phyloP scores from a whole-genome alignment of 2,888 invertebrate genomes.

The Lycocerus yunnanus region DNA sequence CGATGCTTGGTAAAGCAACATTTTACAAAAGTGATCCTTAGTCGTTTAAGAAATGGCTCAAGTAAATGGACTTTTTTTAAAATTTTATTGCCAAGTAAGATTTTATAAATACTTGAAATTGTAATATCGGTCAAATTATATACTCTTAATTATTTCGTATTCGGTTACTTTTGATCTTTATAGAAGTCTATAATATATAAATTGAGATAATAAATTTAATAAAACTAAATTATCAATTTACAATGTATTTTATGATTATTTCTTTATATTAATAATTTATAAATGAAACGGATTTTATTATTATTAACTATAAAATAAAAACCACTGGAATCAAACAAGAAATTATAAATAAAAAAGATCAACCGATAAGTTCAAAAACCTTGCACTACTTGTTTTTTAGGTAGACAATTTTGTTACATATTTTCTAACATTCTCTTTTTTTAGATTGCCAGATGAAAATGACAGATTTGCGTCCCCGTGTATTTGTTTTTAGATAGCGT shows the following conservation, averaged over 20 bases:
- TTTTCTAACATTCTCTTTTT: background rate
- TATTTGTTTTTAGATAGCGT: background rate
- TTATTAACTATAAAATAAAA: background rate
- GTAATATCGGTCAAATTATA: background rate
- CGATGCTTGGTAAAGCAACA: constrained; percentile 15
- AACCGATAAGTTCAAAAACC: constrained; percentile 2
- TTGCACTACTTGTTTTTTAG: background rate
- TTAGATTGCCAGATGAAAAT: background rate
- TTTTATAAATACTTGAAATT: constrained; percentile 9
- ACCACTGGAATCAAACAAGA: background rate
- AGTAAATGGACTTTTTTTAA: background rate
- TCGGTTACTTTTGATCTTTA: constrained; percentile 4
- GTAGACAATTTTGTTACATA: background rate
- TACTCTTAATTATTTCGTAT: constrained; percentile 10
- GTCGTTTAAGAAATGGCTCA: constrained; percentile 4
- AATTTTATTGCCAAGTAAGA: constrained; percentile 11
- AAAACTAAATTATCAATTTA: background rate
- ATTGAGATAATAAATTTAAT: background rate
- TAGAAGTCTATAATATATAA: background rate
- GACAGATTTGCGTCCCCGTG: background rate
- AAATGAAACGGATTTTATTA: background rate
- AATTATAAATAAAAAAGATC: background rate
- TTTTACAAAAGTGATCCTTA: constrained; percentile 33
- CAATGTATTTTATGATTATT: background rate
- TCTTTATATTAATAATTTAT: background rate